Evolutionary conservation across 1,140 invertebrate genomes (phyloP).

Genomic region (Cydia fagiglandana): DNA sequence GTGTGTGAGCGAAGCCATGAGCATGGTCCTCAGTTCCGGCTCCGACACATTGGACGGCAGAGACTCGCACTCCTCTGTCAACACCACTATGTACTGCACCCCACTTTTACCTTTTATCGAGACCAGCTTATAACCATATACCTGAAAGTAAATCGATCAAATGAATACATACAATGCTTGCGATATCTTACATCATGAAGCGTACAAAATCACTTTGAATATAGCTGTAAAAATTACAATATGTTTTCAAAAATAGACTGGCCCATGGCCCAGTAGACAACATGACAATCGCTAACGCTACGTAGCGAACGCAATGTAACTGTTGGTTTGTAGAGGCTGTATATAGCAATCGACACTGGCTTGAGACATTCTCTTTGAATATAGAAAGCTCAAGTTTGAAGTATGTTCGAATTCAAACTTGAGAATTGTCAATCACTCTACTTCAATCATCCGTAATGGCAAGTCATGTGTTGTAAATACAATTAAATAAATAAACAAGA

Average conservation of each 20-base stretch:
- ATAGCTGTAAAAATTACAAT: not conserved
- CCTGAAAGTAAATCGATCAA: conserved; percentile 43
- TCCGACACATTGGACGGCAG: conserved; percentile 44
- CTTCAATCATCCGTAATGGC: no score
- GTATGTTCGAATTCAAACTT: no score
- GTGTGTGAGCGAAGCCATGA: conserved; percentile 58
- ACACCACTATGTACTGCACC: conserved; percentile 59
- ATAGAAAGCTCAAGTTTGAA: no score
- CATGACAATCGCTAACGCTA: no score
- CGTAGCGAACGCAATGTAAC: no score
- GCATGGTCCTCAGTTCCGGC: conserved; percentile 45
- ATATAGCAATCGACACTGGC: no score
- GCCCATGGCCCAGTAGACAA: no score
- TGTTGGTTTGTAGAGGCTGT: no score
- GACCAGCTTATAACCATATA: conserved; percentile 66
- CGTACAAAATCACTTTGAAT: not conserved
- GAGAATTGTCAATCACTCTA: no score
- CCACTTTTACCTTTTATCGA: conserved; percentile 53
- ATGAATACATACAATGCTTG: not conserved
- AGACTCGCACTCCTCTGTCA: conserved; percentile 52
- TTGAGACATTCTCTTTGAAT: no score
- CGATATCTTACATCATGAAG: not conserved
- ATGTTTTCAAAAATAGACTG: not conserved
- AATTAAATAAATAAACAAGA: no score
- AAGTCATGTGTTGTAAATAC: no score